Percentiles rank a stretch among this genome's conserved stretches.
These are phyloP conservation scores for Therioaphis trifolii DNA, from an alignment of 2,888 invertebrate species.

Conservation along the genomic window DNA sequence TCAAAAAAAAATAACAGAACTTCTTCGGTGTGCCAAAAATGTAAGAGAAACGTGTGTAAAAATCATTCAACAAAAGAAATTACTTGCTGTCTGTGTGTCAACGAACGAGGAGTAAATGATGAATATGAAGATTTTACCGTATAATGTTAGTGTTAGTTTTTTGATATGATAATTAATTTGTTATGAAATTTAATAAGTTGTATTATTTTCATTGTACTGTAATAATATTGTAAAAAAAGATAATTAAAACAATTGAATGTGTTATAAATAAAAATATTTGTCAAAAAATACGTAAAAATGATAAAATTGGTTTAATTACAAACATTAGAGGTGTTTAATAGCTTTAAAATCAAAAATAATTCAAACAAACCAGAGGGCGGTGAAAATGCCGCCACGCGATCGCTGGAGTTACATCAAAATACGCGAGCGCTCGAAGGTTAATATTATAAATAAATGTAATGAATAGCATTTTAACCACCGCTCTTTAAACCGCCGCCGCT, in stretches of 20 bases:
- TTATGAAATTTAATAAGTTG: background rate
- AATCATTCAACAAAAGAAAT: background rate
- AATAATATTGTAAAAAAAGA: background rate
- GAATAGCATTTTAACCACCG: too few relatives aligned
- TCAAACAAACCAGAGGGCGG: too few relatives aligned
- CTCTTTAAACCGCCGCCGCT: too few relatives aligned
- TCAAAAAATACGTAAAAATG: background rate
- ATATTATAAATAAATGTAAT: too few relatives aligned
- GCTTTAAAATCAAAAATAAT: too few relatives aligned
- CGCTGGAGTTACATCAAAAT: too few relatives aligned
- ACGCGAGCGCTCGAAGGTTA: background rate
- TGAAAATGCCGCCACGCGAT: too few relatives aligned
- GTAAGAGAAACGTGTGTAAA: conserved; percentile 11
- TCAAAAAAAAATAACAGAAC: conserved; percentile 3
- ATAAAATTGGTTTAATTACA: background rate
- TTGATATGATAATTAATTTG: background rate
- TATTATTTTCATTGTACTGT: background rate
- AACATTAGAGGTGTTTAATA: background rate
- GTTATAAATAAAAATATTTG: background rate
- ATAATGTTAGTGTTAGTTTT: background rate
- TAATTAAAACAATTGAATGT: background rate
- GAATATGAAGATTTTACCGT: background rate
- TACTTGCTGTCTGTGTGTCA: background rate
- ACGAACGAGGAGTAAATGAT: background rate
- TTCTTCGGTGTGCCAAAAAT: conserved; percentile 1